Evolutionary conservation across 2,113 vertebrate species (phyloP), one percentile per base, ranked within the genome.

Genomic region (Pholis gunnellus): DNA sequence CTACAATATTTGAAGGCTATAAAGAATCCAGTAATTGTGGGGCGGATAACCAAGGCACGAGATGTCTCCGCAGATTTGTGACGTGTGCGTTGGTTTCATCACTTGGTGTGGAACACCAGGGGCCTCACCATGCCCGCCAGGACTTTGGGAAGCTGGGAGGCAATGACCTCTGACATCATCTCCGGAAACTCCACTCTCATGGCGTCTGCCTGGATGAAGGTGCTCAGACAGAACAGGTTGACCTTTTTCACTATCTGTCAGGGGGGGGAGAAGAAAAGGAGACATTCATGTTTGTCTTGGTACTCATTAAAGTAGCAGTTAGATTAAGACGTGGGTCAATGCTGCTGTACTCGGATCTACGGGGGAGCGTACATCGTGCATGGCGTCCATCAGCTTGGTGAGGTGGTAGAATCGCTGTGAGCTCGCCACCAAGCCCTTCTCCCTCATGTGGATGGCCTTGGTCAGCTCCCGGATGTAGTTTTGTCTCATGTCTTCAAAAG

Each of bases 151-250:
- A 99, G 93, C 88, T 99, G 98, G 22, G 98, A 98, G 67, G 97
- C 95, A 72, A 99, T 99, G 78, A 99, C 97, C 92, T 99, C 98
- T 18, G 98, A 95, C 98, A 99, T 99, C 98, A 99, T 99, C 93
- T 99, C 98, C 0, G 98, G 98, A 82, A 99, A 99, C 92, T 99
- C 98, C 78, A 99, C 97, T 31, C 95, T 97, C 95, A 99, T 95
- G 66, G 97, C 84, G 18, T 97, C 97, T 1, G 98, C 99, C 93
- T 99, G 98, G 90, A 99, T 96, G 91, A 97, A 99, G 34, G 98
- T 99, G 87, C 96, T 99, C 94, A 99, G 91, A 86, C 98, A 99
- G 95, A 96, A 99, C 79, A 99, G 96, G 90, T 98, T 97, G 90
- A 99, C 96, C 77, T 98, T 98, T 91, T 99, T 99, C 88, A 98